Conservation (phyloP, 2,888 invertebrate genomes). For the Crematogaster levior region DNA sequence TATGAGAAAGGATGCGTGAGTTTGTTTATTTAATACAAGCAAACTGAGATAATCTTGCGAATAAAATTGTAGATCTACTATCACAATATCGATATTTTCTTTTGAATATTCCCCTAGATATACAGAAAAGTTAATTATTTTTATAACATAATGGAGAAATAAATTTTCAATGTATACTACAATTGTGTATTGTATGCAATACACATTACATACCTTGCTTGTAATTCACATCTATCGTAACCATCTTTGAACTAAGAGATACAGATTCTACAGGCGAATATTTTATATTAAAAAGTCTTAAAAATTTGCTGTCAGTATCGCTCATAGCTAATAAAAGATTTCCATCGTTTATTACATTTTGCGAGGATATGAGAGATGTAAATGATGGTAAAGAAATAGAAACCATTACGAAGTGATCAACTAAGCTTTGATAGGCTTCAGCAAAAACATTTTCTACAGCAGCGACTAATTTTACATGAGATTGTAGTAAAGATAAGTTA, state of each 20-base stretch:
- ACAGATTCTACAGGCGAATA: conserved; percentile 60
- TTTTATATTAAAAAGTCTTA: conserved; percentile 79
- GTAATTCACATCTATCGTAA: conserved; percentile 76
- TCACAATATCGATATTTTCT: conserved; percentile 77
- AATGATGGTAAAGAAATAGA: conserved; percentile 71
- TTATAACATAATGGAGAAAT: not conserved
- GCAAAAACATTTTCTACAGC: conserved; percentile 90
- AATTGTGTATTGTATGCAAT: conserved; percentile 4
- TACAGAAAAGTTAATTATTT: conserved; percentile 11
- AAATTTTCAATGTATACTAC: conserved; percentile 15
- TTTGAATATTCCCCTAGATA: conserved; percentile 73
- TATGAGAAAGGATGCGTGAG: conserved; percentile 78
- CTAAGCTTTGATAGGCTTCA: conserved; percentile 89
- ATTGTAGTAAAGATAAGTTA: conserved; percentile 93
- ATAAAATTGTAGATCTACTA: conserved; percentile 92
- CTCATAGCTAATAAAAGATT: conserved; percentile 79
- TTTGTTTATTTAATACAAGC: conserved; percentile 84
- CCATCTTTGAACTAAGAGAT: conserved; percentile 72
- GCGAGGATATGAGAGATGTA: conserved; percentile 75
- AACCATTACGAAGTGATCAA: conserved; percentile 87
- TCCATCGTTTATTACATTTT: conserved; percentile 77
- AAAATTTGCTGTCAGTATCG: conserved; percentile 76
- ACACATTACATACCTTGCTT: conserved; percentile 76
- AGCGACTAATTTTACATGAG: conserved; percentile 90
- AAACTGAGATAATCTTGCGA: conserved; percentile 91